Evolutionary conservation across 1,140 invertebrate genomes (phyloP), one percentile per base, ranked within the genome.

Genomic region (Aphelinus atriplicis): DNA sequence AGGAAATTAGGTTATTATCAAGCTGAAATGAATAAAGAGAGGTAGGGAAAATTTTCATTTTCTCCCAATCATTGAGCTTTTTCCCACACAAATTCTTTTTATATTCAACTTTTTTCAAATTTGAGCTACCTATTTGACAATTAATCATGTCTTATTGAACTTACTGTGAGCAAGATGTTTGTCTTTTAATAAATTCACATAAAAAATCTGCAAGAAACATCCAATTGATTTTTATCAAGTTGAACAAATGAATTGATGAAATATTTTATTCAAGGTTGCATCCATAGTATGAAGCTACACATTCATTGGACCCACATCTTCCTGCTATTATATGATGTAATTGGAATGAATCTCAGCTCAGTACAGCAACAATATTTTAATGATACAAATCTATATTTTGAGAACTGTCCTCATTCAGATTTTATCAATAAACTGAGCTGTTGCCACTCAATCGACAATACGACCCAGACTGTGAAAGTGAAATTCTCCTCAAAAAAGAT

Each of bases 401-500:
- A 70, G 3, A 57, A 3, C 45, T 45, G 50, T 57, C n/a, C 50
- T 3, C 3, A 53, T 42, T 55, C 50, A 51, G 61, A 42, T 43
- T 50, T 75, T n/a, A 43, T 68, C 5, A 10, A 67, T 5, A 70
- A 57, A 58, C n/a, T n/a, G 1, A 70, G 57, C 63, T 56, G 51
- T 43, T 80, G 65, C 58, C 79, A 81, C 60, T 68, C 66, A 3
- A 58, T 69, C 26, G 26, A 26, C 45, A 62, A 76, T n/a, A 43
- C 55, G n/a, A 56, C 45, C n/a, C 62, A 80, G 7, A 57, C 77
- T 72, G 78, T 92, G 4, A 84, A 91, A 78, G 86, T 92, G n/a
- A 85, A 91, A 81, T 93, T 92, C 79, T 88, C 85, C 62, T 90
- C 89, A 3, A 89, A 89, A 80, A 84, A 91, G 65, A 86, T 94